A percentile compares a stretch with the other conserved stretches of the same genome.
Evolutionary conservation across 2,797 vertebrate species (phyloP).

Genomic region (Neopelma chrysocephalum): DNA sequence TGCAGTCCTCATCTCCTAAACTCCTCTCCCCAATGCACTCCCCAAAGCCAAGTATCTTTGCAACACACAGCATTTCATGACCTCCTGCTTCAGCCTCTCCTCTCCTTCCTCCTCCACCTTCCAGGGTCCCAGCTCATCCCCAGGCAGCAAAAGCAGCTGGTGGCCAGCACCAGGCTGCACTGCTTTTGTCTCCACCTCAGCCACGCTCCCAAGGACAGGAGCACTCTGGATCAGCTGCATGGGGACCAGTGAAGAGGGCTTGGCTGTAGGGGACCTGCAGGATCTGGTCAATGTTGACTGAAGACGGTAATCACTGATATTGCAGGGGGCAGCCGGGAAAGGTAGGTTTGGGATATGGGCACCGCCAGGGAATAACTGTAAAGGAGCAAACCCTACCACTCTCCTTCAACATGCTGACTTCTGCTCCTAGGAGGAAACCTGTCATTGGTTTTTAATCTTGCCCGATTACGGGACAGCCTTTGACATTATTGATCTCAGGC

Average conservation of each 20-base stretch:
- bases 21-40: not conserved
- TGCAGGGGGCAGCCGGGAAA: not conserved
- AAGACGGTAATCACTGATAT: not conserved
- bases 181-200: not conserved
- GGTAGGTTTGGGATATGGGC: not conserved
- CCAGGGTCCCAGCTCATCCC: not conserved
- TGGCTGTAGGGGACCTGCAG: accelerated
- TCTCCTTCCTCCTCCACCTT: not conserved
- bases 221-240: not conserved
- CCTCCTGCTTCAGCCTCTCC: not conserved
- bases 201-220: not conserved
- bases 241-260: not conserved
- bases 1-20: not conserved
- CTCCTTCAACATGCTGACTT: not conserved
- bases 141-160: accelerated
- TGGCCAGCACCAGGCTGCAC: not conserved
- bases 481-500: slow-evolving; percentile 55
- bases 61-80: not conserved
- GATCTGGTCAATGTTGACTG: accelerated
- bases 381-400: not conserved
- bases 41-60: not conserved
- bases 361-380: not conserved
- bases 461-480: slow-evolving; percentile 24
- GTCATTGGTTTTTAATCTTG: slow-evolving; percentile 57
- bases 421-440: slow-evolving; percentile 5